A percentile compares a stretch with the other conserved stretches of the same genome.
Conservation (phyloP, 2,113 vertebrate genomes). For the Limanda limanda region DNA sequence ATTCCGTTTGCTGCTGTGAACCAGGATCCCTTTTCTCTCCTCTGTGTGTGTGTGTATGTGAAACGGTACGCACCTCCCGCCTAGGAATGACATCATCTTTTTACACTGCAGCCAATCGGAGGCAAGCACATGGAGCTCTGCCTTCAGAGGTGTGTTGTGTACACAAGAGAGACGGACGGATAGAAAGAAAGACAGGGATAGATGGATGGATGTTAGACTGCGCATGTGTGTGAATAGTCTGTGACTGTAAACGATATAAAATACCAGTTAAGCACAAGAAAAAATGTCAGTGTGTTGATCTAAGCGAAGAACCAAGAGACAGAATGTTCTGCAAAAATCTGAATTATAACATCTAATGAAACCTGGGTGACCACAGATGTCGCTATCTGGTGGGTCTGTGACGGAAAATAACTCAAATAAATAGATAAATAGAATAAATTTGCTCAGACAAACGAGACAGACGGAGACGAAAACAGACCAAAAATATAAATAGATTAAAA, state of each 20-base stretch:
- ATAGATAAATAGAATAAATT: too few relatives aligned
- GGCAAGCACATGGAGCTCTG: conserved; percentile 78
- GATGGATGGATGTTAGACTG: background rate
- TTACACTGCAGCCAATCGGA: conserved; percentile 67
- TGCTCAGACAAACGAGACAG: too few relatives aligned
- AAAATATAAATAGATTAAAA: too few relatives aligned
- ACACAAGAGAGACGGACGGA: conserved; percentile 65
- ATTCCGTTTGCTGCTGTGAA: conserved; percentile 35
- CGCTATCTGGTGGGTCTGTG: background rate
- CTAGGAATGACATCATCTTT: conserved; percentile 79
- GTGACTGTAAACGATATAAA: background rate
- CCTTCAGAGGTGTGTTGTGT: conserved; percentile 69
- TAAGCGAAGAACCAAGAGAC: too few relatives aligned
- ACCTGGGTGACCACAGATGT: background rate
- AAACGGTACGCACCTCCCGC: conserved; percentile 47
- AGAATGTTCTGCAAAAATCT: too few relatives aligned
- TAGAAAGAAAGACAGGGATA: background rate
- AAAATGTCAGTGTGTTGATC: too few relatives aligned
- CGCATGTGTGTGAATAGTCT: background rate
- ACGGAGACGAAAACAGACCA: too few relatives aligned
- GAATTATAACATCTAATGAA: too few relatives aligned
- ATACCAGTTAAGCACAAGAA: too few relatives aligned
- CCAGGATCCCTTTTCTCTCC: conserved; percentile 65
- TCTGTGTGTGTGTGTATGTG: conserved; percentile 64
- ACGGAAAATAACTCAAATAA: background rate